These are phyloP conservation scores for Kryptolebias marmoratus DNA, from an alignment of 2,113 vertebrate species.

Conservation along the genomic window DNA sequence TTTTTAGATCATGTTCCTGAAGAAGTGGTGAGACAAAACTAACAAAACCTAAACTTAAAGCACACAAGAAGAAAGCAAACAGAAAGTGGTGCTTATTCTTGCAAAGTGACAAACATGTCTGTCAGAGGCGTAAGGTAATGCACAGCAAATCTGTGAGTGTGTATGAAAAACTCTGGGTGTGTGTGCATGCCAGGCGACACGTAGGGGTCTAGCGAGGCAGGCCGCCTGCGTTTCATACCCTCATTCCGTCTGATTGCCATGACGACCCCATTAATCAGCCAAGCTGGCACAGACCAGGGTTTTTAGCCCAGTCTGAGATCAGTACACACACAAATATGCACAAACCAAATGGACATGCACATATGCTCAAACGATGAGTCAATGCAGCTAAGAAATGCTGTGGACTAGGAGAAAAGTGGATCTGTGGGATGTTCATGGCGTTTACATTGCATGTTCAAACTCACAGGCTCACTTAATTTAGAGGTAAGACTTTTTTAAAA, in stretches of 20 bases:
- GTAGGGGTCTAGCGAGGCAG: slow-evolving; percentile 86
- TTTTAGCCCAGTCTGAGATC: slow-evolving; percentile 97
- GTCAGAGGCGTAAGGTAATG: slow-evolving; percentile 49
- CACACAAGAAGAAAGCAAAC: slow-evolving; percentile 34
- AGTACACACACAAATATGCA: slow-evolving; percentile 86
- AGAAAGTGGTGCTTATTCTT: slow-evolving; percentile 26
- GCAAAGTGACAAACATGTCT: slow-evolving; percentile 52
- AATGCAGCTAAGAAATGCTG: slow-evolving; percentile 15
- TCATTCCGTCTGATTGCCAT: slow-evolving; percentile 98
- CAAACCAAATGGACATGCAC: slow-evolving; percentile 41
- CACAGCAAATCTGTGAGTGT: slow-evolving; percentile 46
- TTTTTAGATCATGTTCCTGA: slow-evolving; percentile 8
- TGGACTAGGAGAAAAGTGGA: background rate
- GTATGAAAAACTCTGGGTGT: slow-evolving; percentile 10
- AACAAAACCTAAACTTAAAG: background rate
- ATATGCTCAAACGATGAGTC: slow-evolving; percentile 34
- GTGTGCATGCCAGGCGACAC: slow-evolving; percentile 75
- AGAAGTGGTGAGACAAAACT: background rate
- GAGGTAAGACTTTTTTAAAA: background rate
- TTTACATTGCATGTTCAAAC: background rate
- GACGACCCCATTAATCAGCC: slow-evolving; percentile 99
- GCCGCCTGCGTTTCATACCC: slow-evolving; percentile 90
- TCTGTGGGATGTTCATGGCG: background rate
- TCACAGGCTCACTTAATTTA: background rate
- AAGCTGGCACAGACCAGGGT: slow-evolving; percentile 95